These are phyloP conservation scores for Riparia riparia DNA, from an alignment of 2,113 vertebrate species.

Conservation along the genomic window DNA sequence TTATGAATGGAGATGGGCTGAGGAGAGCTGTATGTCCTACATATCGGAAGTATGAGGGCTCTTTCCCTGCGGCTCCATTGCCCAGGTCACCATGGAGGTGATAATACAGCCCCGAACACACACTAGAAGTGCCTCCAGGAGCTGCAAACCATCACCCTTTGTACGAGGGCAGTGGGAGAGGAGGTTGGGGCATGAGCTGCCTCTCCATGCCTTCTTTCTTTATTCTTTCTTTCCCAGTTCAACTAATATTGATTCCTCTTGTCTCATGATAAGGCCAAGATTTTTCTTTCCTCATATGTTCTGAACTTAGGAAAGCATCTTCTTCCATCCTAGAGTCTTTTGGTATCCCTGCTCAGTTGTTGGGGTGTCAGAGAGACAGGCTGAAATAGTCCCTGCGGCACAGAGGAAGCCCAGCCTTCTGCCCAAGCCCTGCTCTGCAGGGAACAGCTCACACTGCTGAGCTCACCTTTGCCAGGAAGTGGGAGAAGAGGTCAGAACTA, in stretches of 20 bases:
- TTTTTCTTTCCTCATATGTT: background rate
- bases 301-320: background rate
- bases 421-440: background rate
- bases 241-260: background rate
- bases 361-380: fast-evolving
- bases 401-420: background rate
- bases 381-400: background rate
- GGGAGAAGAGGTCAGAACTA: background rate
- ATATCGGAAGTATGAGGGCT: background rate
- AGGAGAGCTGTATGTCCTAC: background rate
- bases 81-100: background rate
- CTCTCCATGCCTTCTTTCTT: background rate
- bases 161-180: background rate
- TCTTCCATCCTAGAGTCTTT: background rate
- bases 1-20: background rate
- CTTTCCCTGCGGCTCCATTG: background rate
- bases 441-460: background rate
- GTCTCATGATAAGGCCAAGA: fast-evolving
- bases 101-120: background rate
- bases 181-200: background rate
- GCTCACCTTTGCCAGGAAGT: background rate
- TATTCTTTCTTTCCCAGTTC: background rate
- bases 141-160: background rate
- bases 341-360: background rate
- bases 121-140: background rate